phyloP scores from a whole-genome alignment of 2,888 invertebrate genomes.

The Nasonia oneida region DNA sequence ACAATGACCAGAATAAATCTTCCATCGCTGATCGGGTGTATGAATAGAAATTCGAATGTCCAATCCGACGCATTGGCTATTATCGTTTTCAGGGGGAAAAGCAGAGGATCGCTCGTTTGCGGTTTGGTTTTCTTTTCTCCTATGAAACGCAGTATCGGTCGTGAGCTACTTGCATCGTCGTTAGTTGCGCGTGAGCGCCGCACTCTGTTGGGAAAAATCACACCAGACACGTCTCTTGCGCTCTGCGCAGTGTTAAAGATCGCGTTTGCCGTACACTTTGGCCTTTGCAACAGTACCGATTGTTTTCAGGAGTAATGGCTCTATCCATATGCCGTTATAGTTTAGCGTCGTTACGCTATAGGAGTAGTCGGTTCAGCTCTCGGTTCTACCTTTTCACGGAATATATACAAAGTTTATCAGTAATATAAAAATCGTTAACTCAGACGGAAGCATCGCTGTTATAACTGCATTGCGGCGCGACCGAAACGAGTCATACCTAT shows the following conservation, averaged over 20 bases:
- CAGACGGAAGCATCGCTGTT: too few relatives aligned
- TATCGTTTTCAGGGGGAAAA: background rate
- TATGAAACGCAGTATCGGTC: slow-evolving; percentile 34
- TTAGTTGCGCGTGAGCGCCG: slow-evolving; percentile 49
- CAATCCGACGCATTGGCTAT: slow-evolving; percentile 22
- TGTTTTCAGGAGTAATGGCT: background rate
- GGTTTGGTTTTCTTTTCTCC: slow-evolving; percentile 33
- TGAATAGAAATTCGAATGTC: slow-evolving; percentile 1
- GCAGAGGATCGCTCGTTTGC: slow-evolving; percentile 29
- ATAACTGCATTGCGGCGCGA: too few relatives aligned
- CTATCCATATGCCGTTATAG: background rate
- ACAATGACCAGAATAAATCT: background rate
- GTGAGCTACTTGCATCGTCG: slow-evolving; percentile 52
- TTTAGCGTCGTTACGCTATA: background rate
- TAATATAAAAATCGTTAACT: too few relatives aligned
- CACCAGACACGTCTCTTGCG: slow-evolving; percentile 6
- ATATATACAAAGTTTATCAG: too few relatives aligned
- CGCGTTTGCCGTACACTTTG: background rate
- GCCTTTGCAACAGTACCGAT: background rate
- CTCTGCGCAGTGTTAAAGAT: background rate
- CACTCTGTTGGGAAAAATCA: background rate
- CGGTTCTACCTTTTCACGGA: too few relatives aligned
- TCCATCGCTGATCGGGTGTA: background rate
- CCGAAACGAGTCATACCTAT: too few relatives aligned
- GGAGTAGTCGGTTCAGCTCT: too few relatives aligned